Conservation (phyloP, 1,140 invertebrate species). For the Brachionus calyciflorus region DNA sequence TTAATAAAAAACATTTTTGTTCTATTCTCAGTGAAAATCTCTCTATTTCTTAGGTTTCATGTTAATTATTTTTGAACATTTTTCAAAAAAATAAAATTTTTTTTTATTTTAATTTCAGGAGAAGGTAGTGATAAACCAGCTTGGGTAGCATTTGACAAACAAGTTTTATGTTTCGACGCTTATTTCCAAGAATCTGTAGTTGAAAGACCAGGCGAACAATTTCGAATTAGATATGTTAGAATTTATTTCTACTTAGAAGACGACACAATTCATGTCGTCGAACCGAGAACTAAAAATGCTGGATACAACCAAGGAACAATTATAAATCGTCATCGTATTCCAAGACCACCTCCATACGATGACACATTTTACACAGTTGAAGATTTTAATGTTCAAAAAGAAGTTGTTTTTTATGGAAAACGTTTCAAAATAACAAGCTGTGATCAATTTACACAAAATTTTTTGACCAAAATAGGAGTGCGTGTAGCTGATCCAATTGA, state of each 20-base stretch:
- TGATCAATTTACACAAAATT: constrained; percentile 76
- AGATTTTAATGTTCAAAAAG: constrained; percentile 67
- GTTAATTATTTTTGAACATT: no score
- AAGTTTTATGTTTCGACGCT: constrained; percentile 63
- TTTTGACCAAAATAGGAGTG: constrained; percentile 78
- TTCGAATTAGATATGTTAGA: constrained; percentile 57
- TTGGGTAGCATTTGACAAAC: constrained; percentile 81
- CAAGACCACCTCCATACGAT: constrained; percentile 67
- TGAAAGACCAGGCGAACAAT: constrained; percentile 60
- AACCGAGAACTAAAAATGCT: constrained; percentile 59
- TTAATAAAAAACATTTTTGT: no score
- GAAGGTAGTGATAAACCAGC: constrained; percentile 70
- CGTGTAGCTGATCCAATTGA: constrained; percentile 62
- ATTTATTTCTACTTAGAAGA: constrained; percentile 62
- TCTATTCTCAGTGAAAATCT: no score
- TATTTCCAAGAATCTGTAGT: constrained; percentile 60
- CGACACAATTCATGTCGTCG: constrained; percentile 61
- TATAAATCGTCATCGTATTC: constrained; percentile 73
- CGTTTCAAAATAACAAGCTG: constrained; percentile 77
- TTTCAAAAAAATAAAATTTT: not conserved
- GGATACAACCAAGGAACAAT: constrained; percentile 64
- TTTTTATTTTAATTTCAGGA: constrained; percentile 54
- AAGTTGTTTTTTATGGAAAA: constrained; percentile 71
- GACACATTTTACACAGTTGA: constrained; percentile 70
- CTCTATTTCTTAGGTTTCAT: no score